Evolutionary conservation across 2,113 vertebrate species (phyloP).

Genomic region (Gymnogyps californianus): DNA sequence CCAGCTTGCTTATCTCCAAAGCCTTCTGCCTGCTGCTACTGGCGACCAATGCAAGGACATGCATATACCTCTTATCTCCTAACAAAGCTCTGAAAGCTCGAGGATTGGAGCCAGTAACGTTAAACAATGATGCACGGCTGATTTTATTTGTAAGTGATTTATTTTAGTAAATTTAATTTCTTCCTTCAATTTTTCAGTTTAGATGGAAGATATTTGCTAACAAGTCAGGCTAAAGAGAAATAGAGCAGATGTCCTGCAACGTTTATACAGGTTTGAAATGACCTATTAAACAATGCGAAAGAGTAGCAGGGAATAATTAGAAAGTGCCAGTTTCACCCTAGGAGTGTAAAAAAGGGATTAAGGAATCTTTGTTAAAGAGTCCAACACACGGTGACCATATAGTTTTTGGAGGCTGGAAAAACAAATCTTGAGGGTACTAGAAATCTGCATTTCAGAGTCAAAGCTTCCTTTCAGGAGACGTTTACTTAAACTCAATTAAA

Average conservation of each 20-base stretch:
- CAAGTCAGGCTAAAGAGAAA: slow-evolving; percentile 67
- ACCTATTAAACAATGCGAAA: slow-evolving; percentile 53
- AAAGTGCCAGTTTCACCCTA: slow-evolving; percentile 20
- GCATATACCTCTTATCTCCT: slow-evolving; percentile 79
- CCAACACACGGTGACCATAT: neutral
- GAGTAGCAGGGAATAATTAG: slow-evolving; percentile 41
- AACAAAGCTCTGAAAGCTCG: slow-evolving; percentile 75
- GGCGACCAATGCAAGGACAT: slow-evolving; percentile 72
- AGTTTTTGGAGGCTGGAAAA: neutral
- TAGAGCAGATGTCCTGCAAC: slow-evolving; percentile 73
- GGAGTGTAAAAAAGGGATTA: slow-evolving; percentile 31
- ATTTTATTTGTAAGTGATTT: slow-evolving; percentile 82
- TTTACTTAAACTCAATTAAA: neutral
- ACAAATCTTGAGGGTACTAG: neutral
- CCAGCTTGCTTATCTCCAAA: slow-evolving; percentile 84
- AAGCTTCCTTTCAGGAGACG: neutral
- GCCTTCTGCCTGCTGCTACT: slow-evolving; percentile 81
- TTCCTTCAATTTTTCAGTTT: slow-evolving; percentile 69
- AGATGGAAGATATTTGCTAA: slow-evolving; percentile 83
- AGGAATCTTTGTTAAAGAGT: slow-evolving; percentile 47
- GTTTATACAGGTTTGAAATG: slow-evolving; percentile 50
- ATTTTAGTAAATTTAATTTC: slow-evolving; percentile 81
- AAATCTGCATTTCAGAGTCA: slow-evolving; percentile 30
- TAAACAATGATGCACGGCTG: slow-evolving; percentile 77
- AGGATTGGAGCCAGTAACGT: slow-evolving; percentile 69